phyloP scores from a whole-genome alignment of 2,888 invertebrate genomes.

The Terebella lapidaria region DNA sequence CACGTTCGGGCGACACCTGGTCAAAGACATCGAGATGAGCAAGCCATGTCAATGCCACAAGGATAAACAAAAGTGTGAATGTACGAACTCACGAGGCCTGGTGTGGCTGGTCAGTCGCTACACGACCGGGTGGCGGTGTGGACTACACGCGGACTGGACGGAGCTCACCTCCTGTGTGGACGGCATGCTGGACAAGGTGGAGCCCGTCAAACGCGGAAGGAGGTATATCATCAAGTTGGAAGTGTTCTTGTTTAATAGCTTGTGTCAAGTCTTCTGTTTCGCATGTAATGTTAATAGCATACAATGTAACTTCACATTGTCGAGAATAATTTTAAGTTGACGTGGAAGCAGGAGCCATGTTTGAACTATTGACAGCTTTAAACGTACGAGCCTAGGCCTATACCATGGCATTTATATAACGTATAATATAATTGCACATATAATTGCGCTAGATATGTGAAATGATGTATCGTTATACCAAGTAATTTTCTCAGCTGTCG shows the following conservation, averaged over 20 bases:
- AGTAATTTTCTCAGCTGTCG: no score
- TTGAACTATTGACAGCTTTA: no score
- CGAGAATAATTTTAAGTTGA: no score
- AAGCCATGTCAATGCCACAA: conserved; percentile 90
- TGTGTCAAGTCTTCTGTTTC: neutral
- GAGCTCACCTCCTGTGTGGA: conserved; percentile 68
- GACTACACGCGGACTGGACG: conserved; percentile 97
- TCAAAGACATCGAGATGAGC: conserved; percentile 86
- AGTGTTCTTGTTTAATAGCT: neutral
- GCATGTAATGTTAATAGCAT: no score
- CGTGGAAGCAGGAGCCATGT: no score
- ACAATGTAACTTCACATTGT: no score
- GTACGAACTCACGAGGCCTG: conserved; percentile 24
- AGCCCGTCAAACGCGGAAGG: conserved; percentile 73
- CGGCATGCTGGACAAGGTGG: conserved; percentile 82
- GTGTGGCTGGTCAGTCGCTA: conserved; percentile 81
- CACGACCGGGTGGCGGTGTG: conserved; percentile 64
- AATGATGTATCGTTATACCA: no score
- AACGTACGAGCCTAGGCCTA: no score
- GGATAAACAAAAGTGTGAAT: conserved; percentile 70
- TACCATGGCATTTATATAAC: no score
- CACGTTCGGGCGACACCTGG: conserved; percentile 90
- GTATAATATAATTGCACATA: no score
- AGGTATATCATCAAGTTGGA: conserved; percentile 53
- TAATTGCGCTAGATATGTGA: no score